A percentile compares a stretch with the other conserved stretches of the same genome.
Evolutionary conservation across 2,113 vertebrate species (phyloP).

Genomic region (Prochilodus magdalenae): DNA sequence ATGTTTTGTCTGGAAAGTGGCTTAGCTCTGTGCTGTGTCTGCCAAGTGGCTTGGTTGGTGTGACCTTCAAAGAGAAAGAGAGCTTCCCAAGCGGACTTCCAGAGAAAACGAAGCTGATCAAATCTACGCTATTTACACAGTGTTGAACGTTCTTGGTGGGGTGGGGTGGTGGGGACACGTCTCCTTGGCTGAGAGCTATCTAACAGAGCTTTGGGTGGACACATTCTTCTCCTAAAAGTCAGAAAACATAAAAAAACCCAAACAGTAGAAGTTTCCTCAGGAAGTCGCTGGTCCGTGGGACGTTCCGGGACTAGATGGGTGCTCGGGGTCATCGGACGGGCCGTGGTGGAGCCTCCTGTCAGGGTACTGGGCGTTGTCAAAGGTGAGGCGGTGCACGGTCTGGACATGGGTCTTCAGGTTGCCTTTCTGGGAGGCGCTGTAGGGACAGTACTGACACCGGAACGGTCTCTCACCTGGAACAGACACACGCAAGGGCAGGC

Average conservation of each 20-base stretch:
- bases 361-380: constrained; percentile 63
- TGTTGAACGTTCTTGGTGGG: neutral
- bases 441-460: constrained; percentile 80
- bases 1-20: neutral
- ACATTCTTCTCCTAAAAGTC: constrained; percentile 14
- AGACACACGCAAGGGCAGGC: constrained; percentile 57
- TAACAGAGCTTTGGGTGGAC: constrained; percentile 12
- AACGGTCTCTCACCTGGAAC: constrained; percentile 81
- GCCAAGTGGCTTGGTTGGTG: no score
- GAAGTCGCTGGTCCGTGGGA: constrained; percentile 28
- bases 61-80: no score
- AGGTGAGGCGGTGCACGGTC: constrained; percentile 59
- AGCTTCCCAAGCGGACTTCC: constrained; percentile 33
- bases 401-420: constrained; percentile 77
- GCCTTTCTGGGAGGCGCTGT: constrained; percentile 89
- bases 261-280: constrained; percentile 21
- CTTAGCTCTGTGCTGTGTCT: neutral
- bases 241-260: neutral
- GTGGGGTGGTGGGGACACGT: constrained; percentile 11
- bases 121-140: constrained; percentile 3
- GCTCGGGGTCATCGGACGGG: constrained; percentile 54
- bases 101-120: constrained; percentile 36
- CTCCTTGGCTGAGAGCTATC: neutral
- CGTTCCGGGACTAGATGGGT: constrained; percentile 36
- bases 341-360: constrained; percentile 57